Percentiles rank a stretch among this genome's conserved stretches.
Evolutionary conservation across 2,797 vertebrate genomes (phyloP).

Genomic region (Percopsis omiscomaycus): DNA sequence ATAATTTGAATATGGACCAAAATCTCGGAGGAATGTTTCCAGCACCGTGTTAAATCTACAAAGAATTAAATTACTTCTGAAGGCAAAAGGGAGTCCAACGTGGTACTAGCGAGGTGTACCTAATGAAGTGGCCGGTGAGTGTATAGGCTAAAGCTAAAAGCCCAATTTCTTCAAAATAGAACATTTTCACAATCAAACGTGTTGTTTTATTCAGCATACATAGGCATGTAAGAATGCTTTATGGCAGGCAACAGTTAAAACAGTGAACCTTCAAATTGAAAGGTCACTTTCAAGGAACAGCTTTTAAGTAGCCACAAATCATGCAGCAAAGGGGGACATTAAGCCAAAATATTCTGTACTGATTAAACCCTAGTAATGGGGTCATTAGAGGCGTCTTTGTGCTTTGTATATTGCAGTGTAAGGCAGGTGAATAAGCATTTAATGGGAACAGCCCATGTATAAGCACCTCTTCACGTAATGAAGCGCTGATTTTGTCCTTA

Average conservation of each 20-base stretch:
- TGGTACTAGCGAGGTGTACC: too few relatives aligned
- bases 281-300: background rate
- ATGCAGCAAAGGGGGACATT: background rate
- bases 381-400: background rate
- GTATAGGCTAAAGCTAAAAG: too few relatives aligned
- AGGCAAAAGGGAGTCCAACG: too few relatives aligned
- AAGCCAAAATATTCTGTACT: background rate
- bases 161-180: too few relatives aligned
- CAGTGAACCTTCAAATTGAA: background rate
- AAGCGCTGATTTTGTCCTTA: conserved; percentile 32
- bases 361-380: conserved; percentile 1
- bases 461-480: conserved; percentile 8
- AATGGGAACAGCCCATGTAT: conserved; percentile 21
- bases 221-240: too few relatives aligned
- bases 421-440: conserved; percentile 7
- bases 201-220: too few relatives aligned
- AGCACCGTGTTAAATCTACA: too few relatives aligned
- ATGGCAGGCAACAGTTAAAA: background rate
- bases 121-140: too few relatives aligned
- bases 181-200: background rate
- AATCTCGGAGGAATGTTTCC: background rate
- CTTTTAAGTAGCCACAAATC: background rate
- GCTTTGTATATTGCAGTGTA: conserved; percentile 2
- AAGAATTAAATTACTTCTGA: too few relatives aligned
- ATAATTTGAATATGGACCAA: conserved; percentile 44